Base-by-base conservation (phyloP, 2,113 vertebrate genomes). In the Lanius collurio region DNA sequence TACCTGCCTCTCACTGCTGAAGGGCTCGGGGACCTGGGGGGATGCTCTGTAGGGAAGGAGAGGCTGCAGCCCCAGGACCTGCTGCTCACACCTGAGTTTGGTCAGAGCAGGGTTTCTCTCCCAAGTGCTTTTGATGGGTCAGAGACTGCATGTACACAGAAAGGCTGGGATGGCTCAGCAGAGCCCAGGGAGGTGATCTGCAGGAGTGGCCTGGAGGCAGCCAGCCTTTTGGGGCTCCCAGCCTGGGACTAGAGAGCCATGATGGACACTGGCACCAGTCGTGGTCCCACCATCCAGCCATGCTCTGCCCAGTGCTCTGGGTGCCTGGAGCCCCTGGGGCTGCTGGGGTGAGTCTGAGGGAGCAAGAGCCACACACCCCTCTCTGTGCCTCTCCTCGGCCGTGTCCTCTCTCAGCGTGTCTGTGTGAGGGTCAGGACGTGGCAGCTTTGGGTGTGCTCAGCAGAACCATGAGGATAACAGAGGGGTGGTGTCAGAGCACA, bases 121-220 rank as follows among this genome's bases (percentile, higher is more conserved):
- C 41, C 12, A 4, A 0, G 6, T 13, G 37, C 6, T 57, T 65
- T 13, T 31, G 10, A 0, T 9, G 24, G 41, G n/a, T 23, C 16
- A 12, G n/a, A 31, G 37, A 0, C 4, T 35, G 26, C 57, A 15
- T 0, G 0, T 0, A 4, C 76, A 17, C 17, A 6, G 13, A 14
- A 22, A 2, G 0, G 0, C 0, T 8, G 33, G 44, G 1, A 12
- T 6, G 33, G 56, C 70, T 53, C 39, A 2, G 75, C 23, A 7
- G 1, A 8, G 39, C 18, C 30, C 11, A 1, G 9, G 55, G 26
- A 18, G 37, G 1, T 1, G 19, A 57, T 33, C 6, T 47, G 9
- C 8, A 21, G 57, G 35, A 9, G 21, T 37, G 39, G 23, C 30
- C 44, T 31, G 46, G 67, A 8, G 3, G 4, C 57, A 39, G 35